Evolutionary conservation across 2,113 vertebrate genomes (phyloP).

Genomic region (Chelonoidis abingdonii): DNA sequence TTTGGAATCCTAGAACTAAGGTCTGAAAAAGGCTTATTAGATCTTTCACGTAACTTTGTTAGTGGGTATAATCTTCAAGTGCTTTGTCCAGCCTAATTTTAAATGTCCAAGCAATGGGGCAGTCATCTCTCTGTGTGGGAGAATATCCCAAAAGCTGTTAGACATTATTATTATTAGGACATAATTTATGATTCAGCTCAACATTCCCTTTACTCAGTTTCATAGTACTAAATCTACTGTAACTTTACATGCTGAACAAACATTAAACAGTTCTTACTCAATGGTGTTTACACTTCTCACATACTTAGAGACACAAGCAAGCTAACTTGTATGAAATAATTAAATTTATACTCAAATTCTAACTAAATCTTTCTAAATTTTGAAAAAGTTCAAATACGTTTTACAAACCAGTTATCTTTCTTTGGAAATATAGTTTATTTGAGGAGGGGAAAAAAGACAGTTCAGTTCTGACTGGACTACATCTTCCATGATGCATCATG

Average conservation of each 20-base stretch:
- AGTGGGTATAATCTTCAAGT: not conserved
- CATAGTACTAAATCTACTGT: not conserved
- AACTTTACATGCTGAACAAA: not conserved
- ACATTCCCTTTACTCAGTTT: not conserved
- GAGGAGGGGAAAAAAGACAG: not conserved
- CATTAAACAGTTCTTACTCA: not conserved
- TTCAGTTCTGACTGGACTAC: not conserved
- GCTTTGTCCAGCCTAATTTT: not conserved
- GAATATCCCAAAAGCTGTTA: not conserved
- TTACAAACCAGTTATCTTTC: not conserved
- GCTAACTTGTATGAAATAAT: not conserved
- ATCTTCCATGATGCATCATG: not conserved
- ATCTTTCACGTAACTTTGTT: not conserved
- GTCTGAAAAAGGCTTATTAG: not conserved
- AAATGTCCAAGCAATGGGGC: not conserved
- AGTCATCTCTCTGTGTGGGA: not conserved
- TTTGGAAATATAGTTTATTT: not conserved
- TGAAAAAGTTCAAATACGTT: not conserved
- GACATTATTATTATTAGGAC: not conserved
- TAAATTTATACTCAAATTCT: not conserved
- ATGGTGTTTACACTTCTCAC: not conserved
- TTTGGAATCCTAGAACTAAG: constrained; percentile 24
- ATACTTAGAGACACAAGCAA: not conserved
- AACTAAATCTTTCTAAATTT: not conserved
- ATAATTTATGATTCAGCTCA: not conserved